Percentiles rank a stretch among this genome's conserved stretches.
These are phyloP conservation scores for Sarcophaga peregrina DNA, from an alignment of 1,140 invertebrate species.

Conservation along the genomic window DNA sequence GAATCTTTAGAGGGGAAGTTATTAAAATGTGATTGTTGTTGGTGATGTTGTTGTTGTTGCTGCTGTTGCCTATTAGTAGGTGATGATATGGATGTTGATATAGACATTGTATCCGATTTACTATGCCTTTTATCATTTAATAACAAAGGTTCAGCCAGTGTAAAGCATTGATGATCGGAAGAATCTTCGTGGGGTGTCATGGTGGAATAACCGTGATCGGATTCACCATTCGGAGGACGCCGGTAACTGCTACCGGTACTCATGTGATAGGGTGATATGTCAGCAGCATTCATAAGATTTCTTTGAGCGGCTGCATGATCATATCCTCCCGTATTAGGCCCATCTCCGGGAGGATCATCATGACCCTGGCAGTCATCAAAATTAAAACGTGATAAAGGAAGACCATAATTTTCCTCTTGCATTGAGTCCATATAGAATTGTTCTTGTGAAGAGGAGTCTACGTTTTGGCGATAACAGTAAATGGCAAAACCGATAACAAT, in stretches of 20 bases:
- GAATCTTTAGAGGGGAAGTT: conserved; percentile 53
- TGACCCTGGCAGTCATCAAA: conserved; percentile 63
- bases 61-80: conserved; percentile 62
- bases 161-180: conserved; percentile 81
- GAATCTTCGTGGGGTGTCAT: conserved; percentile 93
- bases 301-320: conserved; percentile 60
- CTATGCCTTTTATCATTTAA: conserved; percentile 70
- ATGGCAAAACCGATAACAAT: conserved; percentile 74
- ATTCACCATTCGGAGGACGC: conserved; percentile 84
- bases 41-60: conserved; percentile 54
- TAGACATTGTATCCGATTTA: conserved; percentile 72
- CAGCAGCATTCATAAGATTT: conserved; percentile 68
- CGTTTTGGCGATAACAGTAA: conserved; percentile 75
- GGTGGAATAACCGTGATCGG: conserved; percentile 94
- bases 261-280: conserved; percentile 88
- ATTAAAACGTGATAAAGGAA: conserved; percentile 63
- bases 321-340: conserved; percentile 57
- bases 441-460: conserved; percentile 69
- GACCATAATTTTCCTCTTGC: conserved; percentile 67
- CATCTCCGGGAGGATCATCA: conserved; percentile 60
- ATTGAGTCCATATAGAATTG: conserved; percentile 68
- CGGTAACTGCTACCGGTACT: conserved; percentile 79
- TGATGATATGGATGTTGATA: conserved; percentile 71
- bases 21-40: conserved; percentile 49
- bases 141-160: conserved; percentile 72